These are phyloP conservation scores for Hypotaenidia okinawae DNA, from an alignment of 2,797 vertebrate genomes.

Conservation along the genomic window DNA sequence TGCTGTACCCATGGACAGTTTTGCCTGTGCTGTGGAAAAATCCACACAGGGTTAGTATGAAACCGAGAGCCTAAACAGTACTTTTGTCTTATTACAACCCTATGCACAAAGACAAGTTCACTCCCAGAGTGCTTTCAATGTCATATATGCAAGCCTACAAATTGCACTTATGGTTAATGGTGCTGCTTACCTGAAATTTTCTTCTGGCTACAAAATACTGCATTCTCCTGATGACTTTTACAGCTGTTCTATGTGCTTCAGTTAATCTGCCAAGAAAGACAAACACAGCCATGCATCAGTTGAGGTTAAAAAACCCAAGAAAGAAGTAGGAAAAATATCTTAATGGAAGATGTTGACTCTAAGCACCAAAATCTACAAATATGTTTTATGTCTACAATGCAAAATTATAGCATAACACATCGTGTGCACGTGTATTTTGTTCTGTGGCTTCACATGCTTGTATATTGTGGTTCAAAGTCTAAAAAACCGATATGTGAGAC, in stretches of 20 bases:
- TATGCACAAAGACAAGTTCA: neutral
- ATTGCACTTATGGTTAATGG: neutral
- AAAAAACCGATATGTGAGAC: slow-evolving; percentile 2
- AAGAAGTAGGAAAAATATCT: neutral
- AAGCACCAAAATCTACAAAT: neutral
- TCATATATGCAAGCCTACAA: neutral
- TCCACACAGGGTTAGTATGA: neutral
- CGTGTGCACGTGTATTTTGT: neutral
- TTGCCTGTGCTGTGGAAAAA: neutral
- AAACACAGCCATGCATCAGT: neutral
- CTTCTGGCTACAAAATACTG: slow-evolving; percentile 90
- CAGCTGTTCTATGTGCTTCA: slow-evolving; percentile 84
- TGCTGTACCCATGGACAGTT: neutral
- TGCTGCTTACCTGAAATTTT: slow-evolving; percentile 88
- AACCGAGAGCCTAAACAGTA: neutral
- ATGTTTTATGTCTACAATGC: neutral
- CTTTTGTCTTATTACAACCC: neutral
- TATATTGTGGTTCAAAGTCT: neutral
- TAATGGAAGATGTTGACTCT: neutral
- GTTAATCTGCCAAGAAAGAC: slow-evolving; percentile 80
- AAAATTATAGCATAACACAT: neutral
- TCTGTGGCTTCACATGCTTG: neutral
- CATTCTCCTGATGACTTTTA: slow-evolving; percentile 90
- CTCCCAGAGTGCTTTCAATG: neutral
- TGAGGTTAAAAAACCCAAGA: neutral